Evolutionary conservation across 2,113 vertebrate species (phyloP).

Genomic region (Thomomys bottae): DNA sequence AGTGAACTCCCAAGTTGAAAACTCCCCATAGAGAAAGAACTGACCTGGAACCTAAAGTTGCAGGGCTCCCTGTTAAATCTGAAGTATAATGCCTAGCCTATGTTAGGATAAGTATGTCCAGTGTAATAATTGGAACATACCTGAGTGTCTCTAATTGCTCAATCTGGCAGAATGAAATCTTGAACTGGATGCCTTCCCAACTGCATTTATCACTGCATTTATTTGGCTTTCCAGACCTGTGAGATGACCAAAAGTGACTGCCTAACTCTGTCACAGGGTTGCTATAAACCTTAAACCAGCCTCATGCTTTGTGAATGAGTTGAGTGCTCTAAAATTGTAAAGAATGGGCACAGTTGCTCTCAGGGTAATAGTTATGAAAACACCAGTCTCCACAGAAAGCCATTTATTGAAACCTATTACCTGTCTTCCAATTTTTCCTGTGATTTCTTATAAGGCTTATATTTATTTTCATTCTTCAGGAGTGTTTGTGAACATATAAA

Average conservation of each 20-base stretch:
- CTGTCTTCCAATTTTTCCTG: neutral
- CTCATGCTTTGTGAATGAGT: neutral
- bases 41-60: neutral
- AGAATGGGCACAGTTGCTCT: neutral
- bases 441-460: conserved; percentile 15
- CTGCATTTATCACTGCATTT: neutral
- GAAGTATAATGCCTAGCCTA: neutral
- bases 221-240: neutral
- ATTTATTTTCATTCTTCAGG: conserved; percentile 24
- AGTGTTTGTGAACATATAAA: neutral
- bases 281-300: neutral
- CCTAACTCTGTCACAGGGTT: neutral
- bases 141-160: neutral
- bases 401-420: neutral
- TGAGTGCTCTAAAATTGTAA: neutral
- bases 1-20: neutral
- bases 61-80: neutral
- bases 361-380: neutral
- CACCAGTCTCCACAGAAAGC: neutral
- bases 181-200: neutral
- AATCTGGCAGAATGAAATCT: neutral
- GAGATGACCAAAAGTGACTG: neutral
- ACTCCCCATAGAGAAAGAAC: neutral
- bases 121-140: neutral
- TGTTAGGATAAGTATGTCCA: neutral